Evolutionary conservation across 2,888 invertebrate genomes (phyloP).

Genomic region (Torymus aiolomorphi): DNA sequence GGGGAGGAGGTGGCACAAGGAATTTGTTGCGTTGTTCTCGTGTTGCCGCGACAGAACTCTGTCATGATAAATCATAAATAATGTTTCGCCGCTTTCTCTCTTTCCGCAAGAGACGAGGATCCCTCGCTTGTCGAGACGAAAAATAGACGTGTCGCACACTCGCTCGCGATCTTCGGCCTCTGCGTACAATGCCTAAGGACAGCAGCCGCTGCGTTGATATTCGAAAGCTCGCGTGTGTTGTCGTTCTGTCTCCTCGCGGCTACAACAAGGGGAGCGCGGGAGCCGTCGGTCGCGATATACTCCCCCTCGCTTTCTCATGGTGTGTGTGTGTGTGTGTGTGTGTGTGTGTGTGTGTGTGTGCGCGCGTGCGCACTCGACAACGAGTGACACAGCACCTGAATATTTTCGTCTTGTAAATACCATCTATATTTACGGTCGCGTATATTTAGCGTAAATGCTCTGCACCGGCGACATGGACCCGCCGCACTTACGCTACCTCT

Average conservation of each 20-base stretch:
- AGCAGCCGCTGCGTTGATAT: slow-evolving; percentile 7
- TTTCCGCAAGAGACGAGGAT: not conserved
- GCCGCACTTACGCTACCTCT: slow-evolving; percentile 65
- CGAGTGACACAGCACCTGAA: slow-evolving; percentile 62
- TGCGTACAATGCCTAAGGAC: slow-evolving; percentile 26
- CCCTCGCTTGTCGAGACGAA: slow-evolving; percentile 9
- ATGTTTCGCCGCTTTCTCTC: slow-evolving; percentile 30
- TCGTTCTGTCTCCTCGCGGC: slow-evolving; percentile 43
- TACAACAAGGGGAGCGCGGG: slow-evolving; percentile 25
- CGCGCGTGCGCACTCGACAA: slow-evolving; percentile 57
- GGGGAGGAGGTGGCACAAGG: slow-evolving; percentile 9
- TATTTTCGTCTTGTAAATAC: slow-evolving; percentile 73
- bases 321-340: too few relatives aligned
- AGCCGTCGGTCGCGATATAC: slow-evolving; percentile 53
- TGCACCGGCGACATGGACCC: slow-evolving; percentile 51
- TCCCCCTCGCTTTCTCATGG: slow-evolving; percentile 13
- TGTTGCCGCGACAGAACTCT: slow-evolving; percentile 43
- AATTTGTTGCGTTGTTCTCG: slow-evolving; percentile 45
- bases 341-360: too few relatives aligned
- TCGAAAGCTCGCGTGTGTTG: slow-evolving; percentile 48
- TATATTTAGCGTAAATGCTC: slow-evolving; percentile 54
- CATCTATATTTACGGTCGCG: slow-evolving; percentile 72
- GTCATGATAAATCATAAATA: slow-evolving; percentile 58
- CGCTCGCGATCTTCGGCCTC: slow-evolving; percentile 30
- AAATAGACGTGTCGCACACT: slow-evolving; percentile 9